Evolutionary conservation across 2,797 vertebrate species (phyloP).

Genomic region (Triplophysa bombifrons): DNA sequence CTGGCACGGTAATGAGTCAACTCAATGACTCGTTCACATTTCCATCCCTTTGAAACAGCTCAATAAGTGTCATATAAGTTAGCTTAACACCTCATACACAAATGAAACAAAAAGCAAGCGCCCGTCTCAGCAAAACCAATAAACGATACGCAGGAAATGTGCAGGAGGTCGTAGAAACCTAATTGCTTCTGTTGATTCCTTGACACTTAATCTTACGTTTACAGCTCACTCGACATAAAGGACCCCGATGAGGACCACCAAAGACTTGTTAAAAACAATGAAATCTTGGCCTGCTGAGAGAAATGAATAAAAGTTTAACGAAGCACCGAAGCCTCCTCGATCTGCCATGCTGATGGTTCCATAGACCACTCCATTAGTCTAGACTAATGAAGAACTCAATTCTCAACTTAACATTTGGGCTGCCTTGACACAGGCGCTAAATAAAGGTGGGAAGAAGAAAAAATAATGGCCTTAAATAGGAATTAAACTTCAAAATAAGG

Average conservation of each 20-base stretch:
- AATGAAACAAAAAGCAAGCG: conserved; percentile 39
- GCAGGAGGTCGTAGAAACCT: conserved; percentile 58
- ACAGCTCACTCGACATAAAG: conserved; percentile 44
- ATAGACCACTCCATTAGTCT: background rate
- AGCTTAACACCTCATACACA: conserved; percentile 22
- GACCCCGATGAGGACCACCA: conserved; percentile 56
- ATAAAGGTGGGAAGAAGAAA: background rate
- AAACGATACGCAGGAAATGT: conserved; percentile 58
- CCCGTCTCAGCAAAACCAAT: conserved; percentile 46
- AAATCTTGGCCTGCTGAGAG: conserved; percentile 46
- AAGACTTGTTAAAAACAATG: conserved; percentile 55
- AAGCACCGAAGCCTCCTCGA: conserved; percentile 40
- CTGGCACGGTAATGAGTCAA: conserved; percentile 34
- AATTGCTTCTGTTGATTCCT: conserved; percentile 53
- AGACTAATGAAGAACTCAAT: conserved; percentile 42
- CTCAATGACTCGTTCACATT: conserved; percentile 31
- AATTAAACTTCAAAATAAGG: background rate
- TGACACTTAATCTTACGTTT: conserved; percentile 50
- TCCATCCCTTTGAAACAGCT: conserved; percentile 32
- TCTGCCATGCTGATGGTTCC: conserved; percentile 14
- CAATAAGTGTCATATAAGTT: conserved; percentile 35
- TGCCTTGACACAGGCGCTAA: background rate
- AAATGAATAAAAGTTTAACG: conserved; percentile 42
- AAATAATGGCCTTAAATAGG: background rate
- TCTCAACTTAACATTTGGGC: conserved; percentile 10